Base-by-base conservation (phyloP, 2,888 invertebrate genomes). In the Ichneumoninae sp. region DNA sequence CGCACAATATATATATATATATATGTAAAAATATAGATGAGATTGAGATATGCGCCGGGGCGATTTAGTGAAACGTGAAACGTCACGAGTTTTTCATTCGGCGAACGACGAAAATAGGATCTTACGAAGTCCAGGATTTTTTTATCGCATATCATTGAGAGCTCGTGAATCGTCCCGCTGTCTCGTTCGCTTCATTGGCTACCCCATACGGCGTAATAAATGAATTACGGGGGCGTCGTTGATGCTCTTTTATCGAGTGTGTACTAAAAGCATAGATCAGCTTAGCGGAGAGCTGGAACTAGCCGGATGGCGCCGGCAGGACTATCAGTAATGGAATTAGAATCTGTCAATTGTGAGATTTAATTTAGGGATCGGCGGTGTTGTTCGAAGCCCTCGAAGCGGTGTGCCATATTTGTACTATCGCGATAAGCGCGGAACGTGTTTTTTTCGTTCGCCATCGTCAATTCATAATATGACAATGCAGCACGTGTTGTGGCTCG, bases 311-410 rank as follows among this genome's bases (percentile, higher is more conserved):
- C 68, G 83, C 79, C 83, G 50, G 57, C 70, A 40, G 82, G 84
- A 83, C 88, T 30, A 87, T 87, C 88, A 85, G 81, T 87, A 40
- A 83, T 40, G 13, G 86, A 80, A 81, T 87, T 88, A 87, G 44
- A 88, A 83, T 47, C 83, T 87, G 87, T 88, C 87, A 87, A 85
- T 87, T 86, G 84, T 87, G 69, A 85, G 78, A 87, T 88, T 91
- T 88, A 90, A 90, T 91, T 91, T 89, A 85, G 73, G 88, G 86
- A 87, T 87, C 87, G 81, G 86, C 83, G 40, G 19, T 78, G 40
- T 22, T 40, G 83, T 81, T 70, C 68, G 8, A 22, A 50, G 26
- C 26, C 26, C 26, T 26, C 26, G 26, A 26, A n/a, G 44, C 22
- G 54, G 26, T 36, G 36, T 7, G 33, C 16, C 36, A 36, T 44